A percentile compares a stretch with the other conserved stretches of the same genome.
Evolutionary conservation across 2,113 vertebrate species (phyloP).

Genomic region (Corythornis vintsioides): DNA sequence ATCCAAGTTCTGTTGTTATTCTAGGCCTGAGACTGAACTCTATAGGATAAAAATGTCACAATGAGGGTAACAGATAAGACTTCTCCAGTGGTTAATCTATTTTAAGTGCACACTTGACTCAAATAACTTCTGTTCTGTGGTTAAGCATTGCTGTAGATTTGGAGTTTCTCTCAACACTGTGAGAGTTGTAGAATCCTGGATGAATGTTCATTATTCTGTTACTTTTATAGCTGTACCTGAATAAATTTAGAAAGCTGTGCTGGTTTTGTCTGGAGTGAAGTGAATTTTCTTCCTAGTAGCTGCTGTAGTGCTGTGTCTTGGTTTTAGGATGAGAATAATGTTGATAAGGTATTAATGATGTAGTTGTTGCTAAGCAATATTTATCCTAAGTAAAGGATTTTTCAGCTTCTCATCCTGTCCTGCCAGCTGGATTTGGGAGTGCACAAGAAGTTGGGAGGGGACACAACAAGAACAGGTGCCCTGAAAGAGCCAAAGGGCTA

Average conservation of each 20-base stretch:
- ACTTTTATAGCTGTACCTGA: background rate
- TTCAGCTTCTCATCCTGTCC: background rate
- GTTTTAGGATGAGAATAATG: background rate
- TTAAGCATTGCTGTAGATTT: background rate
- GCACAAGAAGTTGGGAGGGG: background rate
- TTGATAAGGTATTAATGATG: background rate
- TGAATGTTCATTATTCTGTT: background rate
- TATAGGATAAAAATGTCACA: background rate
- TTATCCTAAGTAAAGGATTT: background rate
- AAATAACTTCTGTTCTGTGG: background rate
- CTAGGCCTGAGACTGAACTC: background rate
- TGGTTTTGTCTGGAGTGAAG: background rate
- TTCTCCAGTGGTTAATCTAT: background rate
- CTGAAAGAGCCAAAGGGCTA: background rate
- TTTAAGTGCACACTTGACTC: background rate
- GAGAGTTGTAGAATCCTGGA: fast-evolving
- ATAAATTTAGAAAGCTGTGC: background rate
- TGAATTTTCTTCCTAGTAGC: background rate
- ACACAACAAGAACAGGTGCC: background rate
- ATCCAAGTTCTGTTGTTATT: background rate
- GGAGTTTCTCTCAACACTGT: background rate
- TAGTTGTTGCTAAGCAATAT: background rate
- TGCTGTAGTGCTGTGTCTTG: background rate
- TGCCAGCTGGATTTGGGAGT: too few species aligned
- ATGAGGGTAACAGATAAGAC: background rate